Evolutionary conservation across 2,797 vertebrate genomes (phyloP).

Genomic region (Notolabrus celidotus): DNA sequence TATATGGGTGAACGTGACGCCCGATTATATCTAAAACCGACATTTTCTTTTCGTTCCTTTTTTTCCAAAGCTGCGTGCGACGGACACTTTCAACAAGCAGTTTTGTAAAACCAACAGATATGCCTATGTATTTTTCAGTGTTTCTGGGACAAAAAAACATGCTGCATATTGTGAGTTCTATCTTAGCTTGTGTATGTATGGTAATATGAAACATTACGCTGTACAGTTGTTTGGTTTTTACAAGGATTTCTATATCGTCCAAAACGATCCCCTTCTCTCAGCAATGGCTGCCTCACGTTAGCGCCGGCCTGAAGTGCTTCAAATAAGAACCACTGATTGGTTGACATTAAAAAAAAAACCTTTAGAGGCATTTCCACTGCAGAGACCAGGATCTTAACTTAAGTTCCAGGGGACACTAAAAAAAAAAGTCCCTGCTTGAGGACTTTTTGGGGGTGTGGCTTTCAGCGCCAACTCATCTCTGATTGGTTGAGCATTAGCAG

Average conservation of each 20-base stretch:
- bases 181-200: conserved; percentile 83
- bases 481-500: neutral
- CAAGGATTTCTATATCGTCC: conserved; percentile 57
- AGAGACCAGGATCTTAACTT: neutral
- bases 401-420: neutral
- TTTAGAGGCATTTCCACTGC: neutral
- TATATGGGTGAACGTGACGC: conserved; percentile 56
- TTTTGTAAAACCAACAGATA: conserved; percentile 76
- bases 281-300: conserved; percentile 40
- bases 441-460: neutral
- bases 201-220: conserved; percentile 78
- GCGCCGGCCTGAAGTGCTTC: conserved; percentile 21
- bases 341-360: neutral
- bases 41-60: conserved; percentile 39
- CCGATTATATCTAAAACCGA: conserved; percentile 70
- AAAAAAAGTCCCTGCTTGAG: neutral
- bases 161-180: conserved; percentile 83
- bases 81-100: conserved; percentile 50
- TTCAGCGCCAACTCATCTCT: neutral
- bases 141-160: conserved; percentile 76
- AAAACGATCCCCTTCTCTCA: conserved; percentile 10
- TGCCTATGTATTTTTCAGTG: conserved; percentile 75
- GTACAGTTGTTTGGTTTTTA: conserved; percentile 75
- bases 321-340: neutral
- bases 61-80: conserved; percentile 73